Conservation (phyloP, 2,797 vertebrate genomes). For the Diglossa cyanea region DNA sequence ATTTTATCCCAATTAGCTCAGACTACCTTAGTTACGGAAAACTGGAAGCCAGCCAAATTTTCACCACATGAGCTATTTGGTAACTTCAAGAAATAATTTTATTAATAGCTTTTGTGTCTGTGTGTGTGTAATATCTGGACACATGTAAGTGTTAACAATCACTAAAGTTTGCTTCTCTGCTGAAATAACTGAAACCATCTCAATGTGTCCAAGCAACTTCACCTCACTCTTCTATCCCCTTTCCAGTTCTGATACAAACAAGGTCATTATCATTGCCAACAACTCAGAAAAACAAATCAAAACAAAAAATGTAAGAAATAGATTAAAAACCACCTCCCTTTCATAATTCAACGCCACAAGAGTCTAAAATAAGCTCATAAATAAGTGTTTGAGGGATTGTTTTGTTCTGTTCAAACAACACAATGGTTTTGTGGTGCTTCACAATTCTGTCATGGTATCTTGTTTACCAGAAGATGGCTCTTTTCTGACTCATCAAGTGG, state of each 20-base stretch:
- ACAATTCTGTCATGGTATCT: neutral
- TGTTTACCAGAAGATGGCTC: neutral
- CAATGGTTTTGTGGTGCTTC: neutral
- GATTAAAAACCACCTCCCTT: neutral
- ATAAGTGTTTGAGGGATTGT: neutral
- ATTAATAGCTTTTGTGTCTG: neutral
- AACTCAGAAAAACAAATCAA: neutral
- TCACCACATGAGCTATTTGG: neutral
- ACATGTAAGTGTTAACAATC: neutral
- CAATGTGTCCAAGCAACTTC: neutral
- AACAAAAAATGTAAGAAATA: neutral
- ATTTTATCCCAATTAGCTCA: slow-evolving; percentile 12
- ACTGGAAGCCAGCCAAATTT: neutral
- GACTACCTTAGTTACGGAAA: neutral
- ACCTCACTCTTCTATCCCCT: neutral
- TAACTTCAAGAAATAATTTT: neutral
- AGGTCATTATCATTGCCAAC: neutral
- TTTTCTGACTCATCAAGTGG: neutral
- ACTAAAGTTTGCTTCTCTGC: neutral
- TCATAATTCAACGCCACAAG: neutral
- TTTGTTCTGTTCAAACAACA: neutral
- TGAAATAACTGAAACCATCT: neutral
- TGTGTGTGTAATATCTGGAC: neutral
- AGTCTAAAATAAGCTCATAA: slow-evolving; percentile 35
- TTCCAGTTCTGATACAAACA: neutral